A percentile compares a stretch with the other conserved stretches of the same genome.
phyloP scores from a whole-genome alignment of 2,797 vertebrate genomes.

The Sphenodon punctatus region DNA sequence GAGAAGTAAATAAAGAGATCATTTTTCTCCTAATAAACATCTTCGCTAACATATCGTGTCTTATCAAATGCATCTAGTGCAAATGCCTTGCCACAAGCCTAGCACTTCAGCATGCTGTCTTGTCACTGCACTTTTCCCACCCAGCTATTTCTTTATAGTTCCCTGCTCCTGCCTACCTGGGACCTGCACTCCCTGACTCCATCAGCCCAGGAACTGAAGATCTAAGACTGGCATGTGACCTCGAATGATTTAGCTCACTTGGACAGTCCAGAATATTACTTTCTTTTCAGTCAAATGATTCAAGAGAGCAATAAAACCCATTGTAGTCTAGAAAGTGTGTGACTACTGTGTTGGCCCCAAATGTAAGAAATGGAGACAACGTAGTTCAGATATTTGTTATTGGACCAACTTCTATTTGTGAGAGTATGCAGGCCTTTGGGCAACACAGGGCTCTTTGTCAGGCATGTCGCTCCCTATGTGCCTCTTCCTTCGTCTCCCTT shows the following conservation, averaged over 20 bases:
- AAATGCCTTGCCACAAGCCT: constrained; percentile 41
- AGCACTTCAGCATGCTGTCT: not conserved
- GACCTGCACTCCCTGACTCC: not conserved
- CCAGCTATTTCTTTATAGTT: not conserved
- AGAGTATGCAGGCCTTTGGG: too few relatives aligned
- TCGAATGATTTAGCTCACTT: not conserved
- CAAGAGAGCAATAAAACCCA: too few relatives aligned
- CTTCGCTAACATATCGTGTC: constrained; percentile 65
- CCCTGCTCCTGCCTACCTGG: not conserved
- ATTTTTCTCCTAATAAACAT: constrained; percentile 69
- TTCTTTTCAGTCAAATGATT: too few relatives aligned
- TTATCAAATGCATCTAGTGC: constrained; percentile 62
- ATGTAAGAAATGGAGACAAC: too few relatives aligned
- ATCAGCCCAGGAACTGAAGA: not conserved
- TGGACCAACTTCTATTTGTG: too few relatives aligned
- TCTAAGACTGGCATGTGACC: not conserved
- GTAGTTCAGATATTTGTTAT: too few relatives aligned
- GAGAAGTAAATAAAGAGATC: constrained; percentile 71
- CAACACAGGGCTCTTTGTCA: too few relatives aligned
- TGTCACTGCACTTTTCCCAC: not conserved
- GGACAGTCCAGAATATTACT: not conserved
- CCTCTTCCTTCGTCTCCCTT: too few relatives aligned
- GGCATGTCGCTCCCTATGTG: too few relatives aligned
- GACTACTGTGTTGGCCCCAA: too few relatives aligned
- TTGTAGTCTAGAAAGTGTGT: too few relatives aligned